A percentile compares a stretch with the other conserved stretches of the same genome.
phyloP scores from a whole-genome alignment of 2,797 vertebrate species.

The Allobates femoralis region DNA sequence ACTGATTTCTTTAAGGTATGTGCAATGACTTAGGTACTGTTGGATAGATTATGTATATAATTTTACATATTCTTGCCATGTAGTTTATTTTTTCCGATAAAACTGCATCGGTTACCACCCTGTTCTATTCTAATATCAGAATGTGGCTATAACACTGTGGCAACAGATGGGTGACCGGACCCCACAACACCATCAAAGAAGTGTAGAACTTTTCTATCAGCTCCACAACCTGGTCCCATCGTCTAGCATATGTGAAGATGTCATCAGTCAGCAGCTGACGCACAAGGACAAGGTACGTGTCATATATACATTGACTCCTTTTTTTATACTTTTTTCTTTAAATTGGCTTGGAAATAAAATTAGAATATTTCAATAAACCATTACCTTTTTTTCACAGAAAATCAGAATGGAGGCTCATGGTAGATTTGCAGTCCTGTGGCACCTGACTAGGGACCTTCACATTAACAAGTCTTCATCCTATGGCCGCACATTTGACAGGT shows the following conservation, averaged over 20 bases:
- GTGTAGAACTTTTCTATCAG: slow-evolving; percentile 97
- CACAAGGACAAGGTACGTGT: slow-evolving; percentile 91
- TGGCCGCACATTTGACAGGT: slow-evolving; percentile 98
- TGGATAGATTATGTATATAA: background rate
- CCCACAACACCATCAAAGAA: slow-evolving; percentile 96
- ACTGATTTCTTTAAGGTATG: slow-evolving; percentile 96
- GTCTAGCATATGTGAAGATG: slow-evolving; percentile 96
- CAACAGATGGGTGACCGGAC: slow-evolving; percentile 90
- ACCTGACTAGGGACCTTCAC: slow-evolving; percentile 95
- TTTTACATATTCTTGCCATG: background rate
- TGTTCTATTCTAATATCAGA: slow-evolving; percentile 73
- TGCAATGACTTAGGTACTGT: background rate
- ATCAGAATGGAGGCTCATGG: slow-evolving; percentile 93
- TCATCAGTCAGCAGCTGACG: slow-evolving; percentile 97
- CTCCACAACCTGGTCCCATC: slow-evolving; percentile 97
- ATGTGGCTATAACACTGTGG: slow-evolving; percentile 92
- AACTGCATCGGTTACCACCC: background rate
- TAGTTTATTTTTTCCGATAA: background rate
- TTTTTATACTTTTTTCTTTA: no score
- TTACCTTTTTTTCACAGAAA: slow-evolving; percentile 77
- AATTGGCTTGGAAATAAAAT: no score
- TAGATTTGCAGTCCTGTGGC: slow-evolving; percentile 97
- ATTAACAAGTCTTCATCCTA: slow-evolving; percentile 96
- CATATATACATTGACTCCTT: background rate
- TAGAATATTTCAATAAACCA: background rate